phyloP scores from a whole-genome alignment of 2,797 vertebrate genomes.

The Tenualosa thibaudeaui region DNA sequence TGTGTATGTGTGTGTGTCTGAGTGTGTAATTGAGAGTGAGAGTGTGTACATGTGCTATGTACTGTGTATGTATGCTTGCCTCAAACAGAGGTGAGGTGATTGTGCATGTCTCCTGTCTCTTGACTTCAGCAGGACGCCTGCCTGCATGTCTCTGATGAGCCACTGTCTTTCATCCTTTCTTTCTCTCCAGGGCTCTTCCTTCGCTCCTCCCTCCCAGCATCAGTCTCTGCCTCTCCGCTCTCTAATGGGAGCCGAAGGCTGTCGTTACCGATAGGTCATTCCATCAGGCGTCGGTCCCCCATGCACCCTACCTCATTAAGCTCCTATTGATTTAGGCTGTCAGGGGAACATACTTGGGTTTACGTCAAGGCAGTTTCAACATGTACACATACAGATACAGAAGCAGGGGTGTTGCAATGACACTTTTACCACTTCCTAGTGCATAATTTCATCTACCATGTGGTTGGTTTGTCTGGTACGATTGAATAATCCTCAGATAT shows the following conservation, averaged over 20 bases:
- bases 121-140: neutral
- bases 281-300: neutral
- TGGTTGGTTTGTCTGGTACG: neutral
- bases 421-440: neutral
- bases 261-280: constrained; percentile 3
- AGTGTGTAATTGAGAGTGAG: neutral
- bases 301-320: neutral
- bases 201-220: neutral
- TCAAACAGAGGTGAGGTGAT: neutral
- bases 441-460: neutral
- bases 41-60: neutral
- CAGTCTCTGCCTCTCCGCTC: neutral
- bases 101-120: neutral
- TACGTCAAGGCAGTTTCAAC: neutral
- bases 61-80: neutral
- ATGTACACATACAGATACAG: neutral
- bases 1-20: neutral
- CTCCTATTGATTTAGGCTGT: neutral
- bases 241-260: neutral
- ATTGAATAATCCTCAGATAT: neutral
- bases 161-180: neutral
- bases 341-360: neutral
- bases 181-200: neutral
- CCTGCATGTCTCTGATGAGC: neutral
- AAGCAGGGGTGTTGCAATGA: neutral